Percentiles rank a stretch among this genome's conserved stretches.
Conservation (phyloP, 2,113 vertebrate species). For the Cheilinus undulatus region DNA sequence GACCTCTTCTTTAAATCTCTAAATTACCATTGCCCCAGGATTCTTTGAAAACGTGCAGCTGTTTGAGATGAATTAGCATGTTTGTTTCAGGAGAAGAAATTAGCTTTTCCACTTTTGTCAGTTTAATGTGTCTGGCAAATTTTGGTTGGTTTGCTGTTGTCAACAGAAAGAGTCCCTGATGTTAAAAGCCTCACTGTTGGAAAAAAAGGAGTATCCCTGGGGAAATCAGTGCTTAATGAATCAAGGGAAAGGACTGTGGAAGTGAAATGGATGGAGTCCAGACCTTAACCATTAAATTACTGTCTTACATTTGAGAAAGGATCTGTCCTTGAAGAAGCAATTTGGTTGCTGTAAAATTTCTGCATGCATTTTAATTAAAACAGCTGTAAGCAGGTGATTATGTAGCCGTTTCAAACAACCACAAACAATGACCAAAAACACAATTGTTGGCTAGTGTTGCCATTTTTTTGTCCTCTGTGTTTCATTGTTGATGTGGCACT, state of each 20-base stretch:
- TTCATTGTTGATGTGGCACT: neutral
- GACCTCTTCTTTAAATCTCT: neutral
- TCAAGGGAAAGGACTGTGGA: constrained; percentile 28
- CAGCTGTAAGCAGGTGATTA: constrained; percentile 39
- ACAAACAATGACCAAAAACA: constrained; percentile 12
- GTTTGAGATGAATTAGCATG: constrained; percentile 12
- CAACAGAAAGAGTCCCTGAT: constrained; percentile 21
- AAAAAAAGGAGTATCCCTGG: constrained; percentile 24
- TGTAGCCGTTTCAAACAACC: constrained; percentile 6
- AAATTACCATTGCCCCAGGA: neutral
- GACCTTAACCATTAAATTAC: constrained; percentile 34
- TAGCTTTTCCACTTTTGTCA: neutral
- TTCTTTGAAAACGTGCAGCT: constrained; percentile 9
- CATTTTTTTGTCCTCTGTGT: neutral
- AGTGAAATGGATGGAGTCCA: constrained; percentile 23
- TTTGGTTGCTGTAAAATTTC: constrained; percentile 51
- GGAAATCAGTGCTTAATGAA: constrained; percentile 54
- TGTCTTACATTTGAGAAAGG: constrained; percentile 17
- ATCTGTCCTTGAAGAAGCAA: constrained; percentile 25
- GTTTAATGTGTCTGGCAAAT: neutral
- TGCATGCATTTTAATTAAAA: constrained; percentile 34
- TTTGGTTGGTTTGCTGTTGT: constrained; percentile 20
- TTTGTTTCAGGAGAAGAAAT: constrained; percentile 22
- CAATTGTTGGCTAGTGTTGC: neutral
- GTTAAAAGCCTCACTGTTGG: constrained; percentile 38